Evolutionary conservation across 1,140 invertebrate species (phyloP).

Genomic region (Stegodyphus dumicola): DNA sequence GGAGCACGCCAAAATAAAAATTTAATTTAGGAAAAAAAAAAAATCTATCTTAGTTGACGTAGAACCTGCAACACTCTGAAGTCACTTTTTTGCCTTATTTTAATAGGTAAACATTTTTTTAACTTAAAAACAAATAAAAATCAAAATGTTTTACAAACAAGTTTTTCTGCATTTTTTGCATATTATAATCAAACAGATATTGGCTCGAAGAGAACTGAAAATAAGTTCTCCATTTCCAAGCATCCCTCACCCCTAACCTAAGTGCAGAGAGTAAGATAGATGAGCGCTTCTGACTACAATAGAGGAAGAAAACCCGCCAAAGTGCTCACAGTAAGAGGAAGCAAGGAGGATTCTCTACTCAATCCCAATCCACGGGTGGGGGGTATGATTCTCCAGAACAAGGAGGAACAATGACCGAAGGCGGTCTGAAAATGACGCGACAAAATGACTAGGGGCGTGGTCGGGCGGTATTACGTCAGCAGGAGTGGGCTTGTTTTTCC

Average conservation of each 20-base stretch:
- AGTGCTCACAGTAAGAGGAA: background rate
- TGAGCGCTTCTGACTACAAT: constrained; percentile 14
- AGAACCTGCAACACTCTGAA: too few relatives aligned
- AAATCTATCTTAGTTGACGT: too few relatives aligned
- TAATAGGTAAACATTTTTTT: too few relatives aligned
- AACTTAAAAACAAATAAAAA: too few relatives aligned
- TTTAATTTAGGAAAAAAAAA: too few relatives aligned
- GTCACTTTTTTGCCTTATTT: too few relatives aligned
- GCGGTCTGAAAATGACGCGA: constrained; percentile 53
- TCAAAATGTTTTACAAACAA: too few relatives aligned
- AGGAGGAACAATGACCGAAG: constrained; percentile 42
- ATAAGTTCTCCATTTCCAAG: too few relatives aligned
- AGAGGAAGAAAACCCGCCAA: constrained; percentile 25
- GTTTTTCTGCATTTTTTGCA: too few relatives aligned
- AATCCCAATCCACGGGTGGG: constrained; percentile 7
- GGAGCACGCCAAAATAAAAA: too few relatives aligned
- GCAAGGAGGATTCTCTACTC: constrained; percentile 11
- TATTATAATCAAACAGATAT: too few relatives aligned
- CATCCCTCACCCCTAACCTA: background rate
- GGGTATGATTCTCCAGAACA: constrained; percentile 6
- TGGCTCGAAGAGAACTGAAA: too few relatives aligned
- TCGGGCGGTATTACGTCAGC: constrained; percentile 49
- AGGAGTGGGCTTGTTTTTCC: constrained; percentile 32
- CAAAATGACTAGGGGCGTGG: constrained; percentile 50
- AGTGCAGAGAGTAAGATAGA: constrained; percentile 37